These are phyloP conservation scores for Hypsopygia costalis DNA, from an alignment of 2,888 invertebrate species.

Conservation along the genomic window DNA sequence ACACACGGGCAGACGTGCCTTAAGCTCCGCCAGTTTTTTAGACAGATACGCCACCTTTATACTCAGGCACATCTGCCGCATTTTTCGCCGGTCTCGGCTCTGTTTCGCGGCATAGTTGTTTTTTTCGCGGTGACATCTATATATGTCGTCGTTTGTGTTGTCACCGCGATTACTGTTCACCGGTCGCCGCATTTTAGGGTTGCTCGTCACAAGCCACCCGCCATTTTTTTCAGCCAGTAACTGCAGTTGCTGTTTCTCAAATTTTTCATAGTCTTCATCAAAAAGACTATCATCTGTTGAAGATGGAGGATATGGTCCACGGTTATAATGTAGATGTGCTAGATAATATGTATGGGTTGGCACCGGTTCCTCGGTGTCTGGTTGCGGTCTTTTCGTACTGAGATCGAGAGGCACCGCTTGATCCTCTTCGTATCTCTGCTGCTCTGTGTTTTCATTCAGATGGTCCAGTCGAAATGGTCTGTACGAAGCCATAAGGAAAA, in stretches of 20 bases:
- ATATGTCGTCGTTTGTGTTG: slow-evolving; percentile 84
- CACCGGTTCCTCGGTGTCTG: too few species aligned
- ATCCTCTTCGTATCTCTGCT: too few species aligned
- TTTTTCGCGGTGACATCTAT: slow-evolving; percentile 92
- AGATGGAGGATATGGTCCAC: too few species aligned
- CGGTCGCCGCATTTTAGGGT: slow-evolving; percentile 85
- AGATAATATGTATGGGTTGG: too few species aligned
- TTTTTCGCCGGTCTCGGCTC: slow-evolving; percentile 92
- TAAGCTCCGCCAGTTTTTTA: slow-evolving; percentile 43
- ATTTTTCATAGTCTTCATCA: slow-evolving; percentile 84
- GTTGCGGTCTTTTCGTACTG: too few species aligned
- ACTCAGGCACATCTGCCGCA: slow-evolving; percentile 95
- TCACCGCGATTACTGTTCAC: slow-evolving; percentile 34
- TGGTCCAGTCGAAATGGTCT: too few species aligned
- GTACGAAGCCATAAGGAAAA: too few species aligned
- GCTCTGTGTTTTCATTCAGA: too few species aligned
- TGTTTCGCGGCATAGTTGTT: slow-evolving; percentile 98
- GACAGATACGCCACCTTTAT: slow-evolving; percentile 90
- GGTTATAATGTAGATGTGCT: too few species aligned
- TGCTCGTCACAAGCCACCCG: slow-evolving; percentile 72
- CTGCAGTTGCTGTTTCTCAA: slow-evolving; percentile 83
- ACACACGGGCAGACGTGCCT: slow-evolving; percentile 34
- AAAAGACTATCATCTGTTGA: too few species aligned
- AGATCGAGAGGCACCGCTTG: too few species aligned
- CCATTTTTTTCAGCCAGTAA: slow-evolving; percentile 82